Base-by-base conservation (phyloP, 2,797 vertebrate genomes). In the Argentina silus region DNA sequence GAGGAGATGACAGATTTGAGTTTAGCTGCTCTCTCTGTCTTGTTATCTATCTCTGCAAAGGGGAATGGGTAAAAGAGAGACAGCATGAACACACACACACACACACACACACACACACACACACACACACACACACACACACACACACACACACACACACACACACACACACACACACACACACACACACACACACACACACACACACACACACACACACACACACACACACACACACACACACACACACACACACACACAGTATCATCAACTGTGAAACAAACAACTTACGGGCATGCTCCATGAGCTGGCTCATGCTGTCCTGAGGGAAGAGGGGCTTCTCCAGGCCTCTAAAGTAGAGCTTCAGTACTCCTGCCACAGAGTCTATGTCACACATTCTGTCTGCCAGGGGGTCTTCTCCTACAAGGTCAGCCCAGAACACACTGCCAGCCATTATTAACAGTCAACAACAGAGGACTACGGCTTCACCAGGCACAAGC, bases 361-460 rank as follows among this genome's bases (percentile, higher is more conserved):
- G 90, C 79, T 97, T 97, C 62, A 97, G 82, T 45, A 96, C 95
- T 15, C 96, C 94, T 0, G 96, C 96, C 45, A 97, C 95, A 0
- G 95, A 95, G 85, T 97, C 96, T 76, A 97, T 79, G 73, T 96
- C 94, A 15, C 88, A 94, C 0, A 1, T 59, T 6, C 11, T 79
- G 12, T 94, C 93, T 23, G 86, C 83, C 68, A 97, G 80, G 0
- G 95, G 95, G 78, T 97, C 94, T 47, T 96, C 94, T 67, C 96
- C 96, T 97, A 81, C 6, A 85, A 59, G 72, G 62, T 15, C 75
- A 85, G 60, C 72, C 68, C 71, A 87, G 7, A 71, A 67, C 69
- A 84, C 76, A 88, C 83, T 88, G 85, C 72, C 81, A 19, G 78
- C 83, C 77, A 80, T 91, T 90, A 89, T 76, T 83, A 83, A 85